A percentile compares a stretch with the other conserved stretches of the same genome.
Evolutionary conservation across 2,113 vertebrate genomes (phyloP).

Genomic region (Himantopus leucocephalus): DNA sequence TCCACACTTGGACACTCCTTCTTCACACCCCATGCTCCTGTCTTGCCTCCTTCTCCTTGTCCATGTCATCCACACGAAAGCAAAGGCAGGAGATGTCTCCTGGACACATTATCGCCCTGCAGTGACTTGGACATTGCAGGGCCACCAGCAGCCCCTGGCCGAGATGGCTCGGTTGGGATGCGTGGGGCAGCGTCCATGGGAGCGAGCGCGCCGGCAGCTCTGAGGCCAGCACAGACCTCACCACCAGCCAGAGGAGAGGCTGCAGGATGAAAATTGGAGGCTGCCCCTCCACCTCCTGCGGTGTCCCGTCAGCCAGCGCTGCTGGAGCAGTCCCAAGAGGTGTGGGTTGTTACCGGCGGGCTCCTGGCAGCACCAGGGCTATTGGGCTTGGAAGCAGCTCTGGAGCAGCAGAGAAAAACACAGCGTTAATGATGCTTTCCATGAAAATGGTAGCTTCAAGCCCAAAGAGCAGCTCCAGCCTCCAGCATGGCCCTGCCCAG

Average conservation of each 20-base stretch:
- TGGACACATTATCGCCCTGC: not conserved
- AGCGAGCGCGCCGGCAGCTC: rapidly evolving
- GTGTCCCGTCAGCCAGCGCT: not conserved
- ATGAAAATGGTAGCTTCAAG: not conserved
- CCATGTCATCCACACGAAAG: not conserved
- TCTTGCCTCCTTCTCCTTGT: not conserved
- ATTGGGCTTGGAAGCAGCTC: not conserved
- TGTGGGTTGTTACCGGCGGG: not conserved
- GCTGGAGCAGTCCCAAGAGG: not conserved
- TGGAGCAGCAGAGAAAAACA: not conserved
- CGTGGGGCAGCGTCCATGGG: rapidly evolving
- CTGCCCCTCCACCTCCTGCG: not conserved
- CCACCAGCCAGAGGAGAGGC: not conserved
- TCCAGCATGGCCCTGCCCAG: not conserved
- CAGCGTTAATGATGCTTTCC: not conserved
- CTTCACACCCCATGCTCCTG: not conserved
- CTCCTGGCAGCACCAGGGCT: rapidly evolving
- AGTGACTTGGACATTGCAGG: not conserved
- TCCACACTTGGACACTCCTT: not conserved
- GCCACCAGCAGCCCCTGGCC: not conserved
- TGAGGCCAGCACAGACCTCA: not conserved
- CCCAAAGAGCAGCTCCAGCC: not conserved
- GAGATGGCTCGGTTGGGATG: not conserved
- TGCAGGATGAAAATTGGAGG: not conserved
- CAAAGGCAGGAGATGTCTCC: not conserved